A percentile compares a stretch with the other conserved stretches of the same genome.
Evolutionary conservation across 1,140 invertebrate species (phyloP).

Genomic region (Drosophila arizonae): DNA sequence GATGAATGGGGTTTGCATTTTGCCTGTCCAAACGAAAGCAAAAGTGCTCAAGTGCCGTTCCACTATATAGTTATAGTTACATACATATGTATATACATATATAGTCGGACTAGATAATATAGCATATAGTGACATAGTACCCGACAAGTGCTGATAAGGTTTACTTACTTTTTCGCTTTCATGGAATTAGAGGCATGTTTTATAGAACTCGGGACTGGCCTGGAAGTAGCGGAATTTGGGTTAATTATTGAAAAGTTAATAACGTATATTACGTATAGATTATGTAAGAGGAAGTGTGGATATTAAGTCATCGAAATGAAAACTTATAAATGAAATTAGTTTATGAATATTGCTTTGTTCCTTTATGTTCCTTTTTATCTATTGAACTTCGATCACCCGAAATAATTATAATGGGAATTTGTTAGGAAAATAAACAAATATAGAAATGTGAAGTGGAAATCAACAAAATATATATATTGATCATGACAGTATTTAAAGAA

Average conservation of each 20-base stretch:
- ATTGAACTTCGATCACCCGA: too few species aligned
- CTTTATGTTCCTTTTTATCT: too few species aligned
- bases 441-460: too few species aligned
- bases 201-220: not conserved
- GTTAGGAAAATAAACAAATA: too few species aligned
- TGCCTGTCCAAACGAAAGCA: conserved; percentile 58
- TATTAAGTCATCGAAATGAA: too few species aligned
- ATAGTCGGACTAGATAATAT: conserved; percentile 24
- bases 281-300: not conserved
- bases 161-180: conserved; percentile 6
- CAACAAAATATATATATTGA: too few species aligned
- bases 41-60: conserved; percentile 58
- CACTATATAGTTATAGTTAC: conserved; percentile 42
- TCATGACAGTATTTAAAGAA: too few species aligned
- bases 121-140: conserved; percentile 10
- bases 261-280: not conserved
- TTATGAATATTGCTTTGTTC: too few species aligned
- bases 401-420: too few species aligned
- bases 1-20: conserved; percentile 36
- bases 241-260: conserved; percentile 6
- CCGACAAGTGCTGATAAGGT: conserved; percentile 37
- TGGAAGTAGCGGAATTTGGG: conserved; percentile 20
- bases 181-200: conserved; percentile 10
- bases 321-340: too few species aligned
- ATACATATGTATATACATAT: conserved; percentile 22